phyloP scores from a whole-genome alignment of 2,113 vertebrate species.

The human (Homo sapiens) region GRCh38 chr2:162086501-162087000 shows the following conservation, averaged over 20 bases:
- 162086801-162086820: background rate
- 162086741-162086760: background rate
- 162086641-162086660: background rate
- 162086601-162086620: background rate
- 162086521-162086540: background rate
- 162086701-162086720: background rate
- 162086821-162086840: background rate
- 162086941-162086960: background rate
- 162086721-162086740: background rate
- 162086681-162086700: background rate
- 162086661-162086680: background rate
- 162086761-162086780: background rate
- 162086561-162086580: background rate
- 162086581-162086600: background rate
- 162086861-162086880: background rate
- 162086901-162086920: background rate
- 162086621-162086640: background rate
- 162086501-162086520: background rate
- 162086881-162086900: background rate
- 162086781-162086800: background rate
- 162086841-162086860: background rate
- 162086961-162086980: background rate
- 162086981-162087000: background rate
- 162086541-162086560: background rate
- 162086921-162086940: background rate